Evolutionary conservation across 2,888 invertebrate species (phyloP).

Genomic region (Ecliptopera silaceata): DNA sequence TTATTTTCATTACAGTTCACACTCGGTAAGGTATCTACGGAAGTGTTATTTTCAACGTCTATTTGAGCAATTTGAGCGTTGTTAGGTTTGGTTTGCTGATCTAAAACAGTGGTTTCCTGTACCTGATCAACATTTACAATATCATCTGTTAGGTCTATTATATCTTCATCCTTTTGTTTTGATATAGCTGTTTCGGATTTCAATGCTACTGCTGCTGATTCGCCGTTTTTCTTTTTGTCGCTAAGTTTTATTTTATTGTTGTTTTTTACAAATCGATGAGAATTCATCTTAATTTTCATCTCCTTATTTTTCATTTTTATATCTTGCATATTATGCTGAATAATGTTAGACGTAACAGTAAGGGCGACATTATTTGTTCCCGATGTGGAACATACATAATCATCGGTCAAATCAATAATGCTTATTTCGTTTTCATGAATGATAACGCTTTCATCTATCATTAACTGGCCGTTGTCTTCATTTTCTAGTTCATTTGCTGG

Average conservation of each 20-base stretch:
- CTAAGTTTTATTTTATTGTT: background rate
- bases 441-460: conserved; percentile 8
- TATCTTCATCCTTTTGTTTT: background rate
- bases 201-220: no score
- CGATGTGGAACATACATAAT: background rate
- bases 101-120: no score
- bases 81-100: background rate
- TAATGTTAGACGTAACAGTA: background rate
- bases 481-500: background rate
- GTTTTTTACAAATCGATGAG: background rate
- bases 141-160: conserved; percentile 15
- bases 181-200: background rate
- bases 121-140: background rate
- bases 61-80: conserved; percentile 2
- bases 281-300: background rate
- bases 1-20: background rate
- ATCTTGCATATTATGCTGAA: background rate
- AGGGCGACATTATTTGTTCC: background rate
- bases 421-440: conserved; percentile 6
- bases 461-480: background rate
- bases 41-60: background rate
- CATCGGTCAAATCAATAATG: conserved; percentile 16
- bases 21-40: conserved; percentile 2
- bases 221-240: no score
- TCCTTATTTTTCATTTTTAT: background rate